A percentile compares a stretch with the other conserved stretches of the same genome.
Evolutionary conservation across 1,140 invertebrate genomes (phyloP).

Genomic region (Linepithema humile): DNA sequence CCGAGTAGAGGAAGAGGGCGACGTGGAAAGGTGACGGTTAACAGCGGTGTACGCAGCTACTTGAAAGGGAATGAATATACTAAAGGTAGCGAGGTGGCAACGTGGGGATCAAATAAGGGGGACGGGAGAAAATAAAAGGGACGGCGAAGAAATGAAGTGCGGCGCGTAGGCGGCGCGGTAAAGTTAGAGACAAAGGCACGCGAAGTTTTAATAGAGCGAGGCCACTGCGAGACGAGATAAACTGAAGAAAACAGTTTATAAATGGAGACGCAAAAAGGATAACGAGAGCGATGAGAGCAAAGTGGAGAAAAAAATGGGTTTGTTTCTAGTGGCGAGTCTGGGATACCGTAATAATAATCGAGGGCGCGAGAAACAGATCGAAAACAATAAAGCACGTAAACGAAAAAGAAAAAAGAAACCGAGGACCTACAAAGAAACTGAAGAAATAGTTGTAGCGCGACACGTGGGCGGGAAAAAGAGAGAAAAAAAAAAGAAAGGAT

Average conservation of each 20-base stretch:
- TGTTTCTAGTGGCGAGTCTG: neutral
- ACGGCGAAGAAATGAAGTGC: constrained; percentile 7
- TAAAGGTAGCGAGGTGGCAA: constrained; percentile 24
- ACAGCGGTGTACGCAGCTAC: constrained; percentile 7
- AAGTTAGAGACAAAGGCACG: constrained; percentile 65
- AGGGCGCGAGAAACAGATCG: neutral
- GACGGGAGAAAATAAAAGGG: constrained; percentile 15
- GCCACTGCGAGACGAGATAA: constrained; percentile 27
- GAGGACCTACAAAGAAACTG: neutral
- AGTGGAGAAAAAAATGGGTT: neutral
- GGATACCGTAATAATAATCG: constrained; percentile 11
- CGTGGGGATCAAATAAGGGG: constrained; percentile 42
- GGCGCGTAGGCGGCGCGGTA: constrained; percentile 50
- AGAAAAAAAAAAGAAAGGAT: constrained; percentile 41
- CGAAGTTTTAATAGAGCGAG: constrained; percentile 50
- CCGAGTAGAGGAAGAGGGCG: neutral
- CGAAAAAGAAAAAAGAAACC: neutral
- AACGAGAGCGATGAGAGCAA: neutral
- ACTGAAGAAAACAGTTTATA: constrained; percentile 42
- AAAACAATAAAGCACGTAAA: neutral
- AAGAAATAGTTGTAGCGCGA: constrained; percentile 13
- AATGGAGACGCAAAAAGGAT: constrained; percentile 1
- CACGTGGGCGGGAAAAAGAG: neutral
- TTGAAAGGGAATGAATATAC: constrained; percentile 41
- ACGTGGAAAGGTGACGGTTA: neutral